These are phyloP conservation scores for Drosophila algonquin DNA, from an alignment of 2,888 invertebrate species.

Conservation along the genomic window DNA sequence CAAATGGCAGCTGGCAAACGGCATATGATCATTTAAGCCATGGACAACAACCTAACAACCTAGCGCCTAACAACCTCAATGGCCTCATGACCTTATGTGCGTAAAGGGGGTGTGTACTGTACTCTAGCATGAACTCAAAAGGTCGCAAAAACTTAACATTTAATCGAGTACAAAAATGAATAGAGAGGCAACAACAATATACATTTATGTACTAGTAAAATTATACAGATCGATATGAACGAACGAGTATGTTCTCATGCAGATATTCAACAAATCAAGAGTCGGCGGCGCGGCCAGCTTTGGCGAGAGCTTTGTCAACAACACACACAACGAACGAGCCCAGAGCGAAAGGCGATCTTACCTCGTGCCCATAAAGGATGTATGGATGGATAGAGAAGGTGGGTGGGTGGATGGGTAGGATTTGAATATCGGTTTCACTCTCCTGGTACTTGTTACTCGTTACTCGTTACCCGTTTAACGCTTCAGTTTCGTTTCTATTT, in stretches of 20 bases:
- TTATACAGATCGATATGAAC: slow-evolving; percentile 33
- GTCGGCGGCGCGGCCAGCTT: slow-evolving; percentile 54
- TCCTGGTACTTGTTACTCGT: neutral
- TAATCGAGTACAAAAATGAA: slow-evolving; percentile 17
- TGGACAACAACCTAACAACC: slow-evolving; percentile 54
- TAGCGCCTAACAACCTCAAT: slow-evolving; percentile 24
- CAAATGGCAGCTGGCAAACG: slow-evolving; percentile 61
- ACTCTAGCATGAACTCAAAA: slow-evolving; percentile 53
- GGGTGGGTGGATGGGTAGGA: slow-evolving; percentile 11
- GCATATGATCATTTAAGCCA: slow-evolving; percentile 82
- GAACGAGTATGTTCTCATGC: slow-evolving; percentile 64
- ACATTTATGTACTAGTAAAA: slow-evolving; percentile 39
- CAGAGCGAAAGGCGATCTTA: slow-evolving; percentile 59
- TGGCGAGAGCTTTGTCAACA: slow-evolving; percentile 69
- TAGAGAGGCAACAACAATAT: slow-evolving; percentile 24
- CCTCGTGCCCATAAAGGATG: slow-evolving; percentile 49
- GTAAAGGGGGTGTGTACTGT: slow-evolving; percentile 44
- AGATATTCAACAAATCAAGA: slow-evolving; percentile 59
- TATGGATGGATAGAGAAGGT: slow-evolving; percentile 14
- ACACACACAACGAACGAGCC: slow-evolving; percentile 73
- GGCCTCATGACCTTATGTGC: slow-evolving; percentile 2
- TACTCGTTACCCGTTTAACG: slow-evolving; percentile 38
- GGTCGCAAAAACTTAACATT: slow-evolving; percentile 14
- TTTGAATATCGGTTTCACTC: slow-evolving; percentile 8
- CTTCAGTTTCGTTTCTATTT: slow-evolving; percentile 29